A percentile compares a stretch with the other conserved stretches of the same genome.
Conservation (phyloP, 2,113 vertebrate genomes). For the Todiramphus saurophagus region DNA sequence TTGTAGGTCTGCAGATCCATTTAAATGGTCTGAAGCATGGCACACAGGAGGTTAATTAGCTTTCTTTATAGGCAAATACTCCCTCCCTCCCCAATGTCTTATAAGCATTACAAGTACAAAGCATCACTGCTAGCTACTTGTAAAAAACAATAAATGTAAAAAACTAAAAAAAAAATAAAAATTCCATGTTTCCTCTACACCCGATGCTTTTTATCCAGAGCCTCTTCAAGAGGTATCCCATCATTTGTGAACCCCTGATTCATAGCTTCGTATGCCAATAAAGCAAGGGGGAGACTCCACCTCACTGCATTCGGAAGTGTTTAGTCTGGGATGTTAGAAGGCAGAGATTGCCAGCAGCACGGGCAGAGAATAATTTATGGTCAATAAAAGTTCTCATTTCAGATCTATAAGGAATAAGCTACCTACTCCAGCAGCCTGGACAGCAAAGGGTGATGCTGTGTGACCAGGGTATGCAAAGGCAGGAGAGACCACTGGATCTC, state of each 20-base stretch:
- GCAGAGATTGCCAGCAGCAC: neutral
- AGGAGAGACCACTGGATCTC: neutral
- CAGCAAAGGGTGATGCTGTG: neutral
- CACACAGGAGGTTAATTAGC: neutral
- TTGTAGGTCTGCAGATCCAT: neutral
- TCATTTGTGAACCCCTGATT: neutral
- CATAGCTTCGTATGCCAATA: neutral
- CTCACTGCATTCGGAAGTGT: neutral
- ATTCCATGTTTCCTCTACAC: neutral
- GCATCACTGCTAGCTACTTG: neutral
- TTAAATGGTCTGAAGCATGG: neutral
- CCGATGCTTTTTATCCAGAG: neutral
- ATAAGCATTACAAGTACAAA: neutral
- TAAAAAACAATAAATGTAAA: neutral
- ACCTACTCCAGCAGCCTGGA: neutral
- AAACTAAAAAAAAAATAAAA: neutral
- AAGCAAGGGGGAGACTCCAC: neutral
- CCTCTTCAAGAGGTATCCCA: neutral
- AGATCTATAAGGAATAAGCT: neutral
- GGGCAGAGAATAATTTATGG: neutral
- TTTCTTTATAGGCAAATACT: neutral
- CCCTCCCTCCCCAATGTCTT: neutral
- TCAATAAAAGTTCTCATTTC: neutral
- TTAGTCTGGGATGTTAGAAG: neutral
- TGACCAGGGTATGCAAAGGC: neutral